phyloP scores from a whole-genome alignment of 2,113 vertebrate species.

The Raphicerus campestris region DNA sequence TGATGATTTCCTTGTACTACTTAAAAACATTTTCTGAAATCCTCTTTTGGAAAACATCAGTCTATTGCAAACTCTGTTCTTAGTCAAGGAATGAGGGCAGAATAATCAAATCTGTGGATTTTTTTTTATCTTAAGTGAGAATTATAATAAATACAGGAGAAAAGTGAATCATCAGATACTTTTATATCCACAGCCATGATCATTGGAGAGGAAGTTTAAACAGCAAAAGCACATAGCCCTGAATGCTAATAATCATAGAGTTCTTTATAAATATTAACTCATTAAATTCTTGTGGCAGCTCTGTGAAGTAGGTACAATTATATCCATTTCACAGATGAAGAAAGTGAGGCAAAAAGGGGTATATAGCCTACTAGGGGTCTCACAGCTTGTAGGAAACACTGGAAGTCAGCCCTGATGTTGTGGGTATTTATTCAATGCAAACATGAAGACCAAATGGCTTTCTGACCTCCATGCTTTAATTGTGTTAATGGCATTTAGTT shows the following conservation, averaged over 20 bases:
- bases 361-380: not conserved
- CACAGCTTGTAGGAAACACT: not conserved
- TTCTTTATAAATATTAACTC: not conserved
- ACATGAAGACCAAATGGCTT: not conserved
- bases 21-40: conserved; percentile 21
- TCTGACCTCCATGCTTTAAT: not conserved
- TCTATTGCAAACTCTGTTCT: not conserved
- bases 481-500: not conserved
- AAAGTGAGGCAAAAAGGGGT: not conserved
- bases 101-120: not conserved
- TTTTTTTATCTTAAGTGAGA: not conserved
- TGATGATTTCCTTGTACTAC: not conserved
- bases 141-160: not conserved
- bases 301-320: not conserved
- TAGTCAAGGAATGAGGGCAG: not conserved
- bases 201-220: not conserved
- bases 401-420: not conserved
- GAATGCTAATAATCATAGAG: not conserved
- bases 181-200: not conserved
- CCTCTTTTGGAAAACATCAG: not conserved
- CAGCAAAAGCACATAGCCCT: not conserved
- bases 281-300: not conserved
- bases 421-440: not conserved
- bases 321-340: not conserved
- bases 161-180: not conserved